These are phyloP conservation scores for Artibeus jamaicensis DNA, from an alignment of 2,797 vertebrate species.

Conservation along the genomic window DNA sequence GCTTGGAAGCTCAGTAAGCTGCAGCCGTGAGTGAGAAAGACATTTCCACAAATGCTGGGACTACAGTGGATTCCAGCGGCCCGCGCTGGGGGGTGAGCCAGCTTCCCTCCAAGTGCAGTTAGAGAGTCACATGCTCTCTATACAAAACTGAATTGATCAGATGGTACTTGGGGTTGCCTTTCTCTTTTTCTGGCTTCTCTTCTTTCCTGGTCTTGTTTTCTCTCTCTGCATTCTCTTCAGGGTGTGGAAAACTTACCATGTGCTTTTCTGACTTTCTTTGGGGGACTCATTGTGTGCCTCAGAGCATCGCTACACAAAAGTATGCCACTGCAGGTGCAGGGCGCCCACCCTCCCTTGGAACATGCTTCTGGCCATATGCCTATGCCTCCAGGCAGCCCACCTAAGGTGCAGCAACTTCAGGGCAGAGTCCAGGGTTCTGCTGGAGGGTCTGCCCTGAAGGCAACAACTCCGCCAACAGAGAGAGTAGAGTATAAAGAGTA, in stretches of 20 bases:
- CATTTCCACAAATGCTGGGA: background rate
- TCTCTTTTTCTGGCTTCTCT: background rate
- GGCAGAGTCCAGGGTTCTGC: background rate
- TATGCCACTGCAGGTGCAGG: background rate
- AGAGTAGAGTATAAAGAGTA: background rate
- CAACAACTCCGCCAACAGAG: background rate
- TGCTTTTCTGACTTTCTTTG: background rate
- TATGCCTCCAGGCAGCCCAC: background rate
- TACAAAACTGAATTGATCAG: background rate
- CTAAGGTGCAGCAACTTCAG: background rate
- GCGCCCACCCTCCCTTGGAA: background rate
- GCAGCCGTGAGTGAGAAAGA: background rate
- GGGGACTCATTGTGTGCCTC: background rate
- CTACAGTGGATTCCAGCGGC: background rate
- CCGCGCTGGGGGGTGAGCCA: background rate
- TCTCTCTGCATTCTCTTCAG: background rate
- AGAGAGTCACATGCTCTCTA: background rate
- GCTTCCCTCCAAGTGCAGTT: background rate
- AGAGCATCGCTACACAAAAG: background rate
- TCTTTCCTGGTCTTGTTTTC: background rate
- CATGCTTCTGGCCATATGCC: background rate
- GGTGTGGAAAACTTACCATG: background rate
- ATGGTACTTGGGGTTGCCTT: background rate
- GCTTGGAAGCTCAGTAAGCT: background rate
- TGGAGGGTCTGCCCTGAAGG: background rate